Evolutionary conservation across 2,113 vertebrate genomes (phyloP).

Genomic region (Poeciliopsis turrubarensis): DNA sequence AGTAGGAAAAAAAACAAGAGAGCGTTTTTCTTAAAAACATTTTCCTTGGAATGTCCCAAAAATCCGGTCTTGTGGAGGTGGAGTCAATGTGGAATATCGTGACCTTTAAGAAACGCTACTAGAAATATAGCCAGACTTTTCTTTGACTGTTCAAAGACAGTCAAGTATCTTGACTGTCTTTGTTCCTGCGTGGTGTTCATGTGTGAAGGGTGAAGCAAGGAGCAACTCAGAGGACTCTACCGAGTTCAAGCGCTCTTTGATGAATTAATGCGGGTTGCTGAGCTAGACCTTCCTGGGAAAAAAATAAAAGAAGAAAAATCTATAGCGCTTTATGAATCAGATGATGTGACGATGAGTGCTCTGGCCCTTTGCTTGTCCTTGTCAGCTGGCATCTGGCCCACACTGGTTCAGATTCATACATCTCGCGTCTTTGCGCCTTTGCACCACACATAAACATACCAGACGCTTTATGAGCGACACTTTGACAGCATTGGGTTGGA

Average conservation of each 20-base stretch:
- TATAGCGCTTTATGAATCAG: background rate
- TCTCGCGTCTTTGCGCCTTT: slow-evolving; percentile 7
- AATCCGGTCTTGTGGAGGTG: no score
- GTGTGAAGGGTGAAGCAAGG: background rate
- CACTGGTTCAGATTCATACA: slow-evolving; percentile 2
- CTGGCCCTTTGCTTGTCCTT: background rate
- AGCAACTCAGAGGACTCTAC: background rate
- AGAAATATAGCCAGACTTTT: background rate
- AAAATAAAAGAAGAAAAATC: background rate
- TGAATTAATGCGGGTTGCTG: background rate
- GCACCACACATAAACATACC: background rate
- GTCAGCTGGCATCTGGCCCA: background rate
- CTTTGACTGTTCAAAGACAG: background rate
- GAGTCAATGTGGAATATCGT: background rate
- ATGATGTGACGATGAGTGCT: background rate
- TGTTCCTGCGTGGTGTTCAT: background rate
- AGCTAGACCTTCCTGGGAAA: background rate
- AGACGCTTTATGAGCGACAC: background rate
- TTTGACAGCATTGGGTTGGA: background rate
- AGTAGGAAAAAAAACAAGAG: no score
- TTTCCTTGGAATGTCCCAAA: no score
- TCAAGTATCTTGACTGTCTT: background rate
- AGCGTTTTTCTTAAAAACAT: no score
- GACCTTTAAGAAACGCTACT: background rate
- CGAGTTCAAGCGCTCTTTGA: background rate